phyloP scores from a whole-genome alignment of 2,113 vertebrate genomes.

The Neomonachus schauinslandi region DNA sequence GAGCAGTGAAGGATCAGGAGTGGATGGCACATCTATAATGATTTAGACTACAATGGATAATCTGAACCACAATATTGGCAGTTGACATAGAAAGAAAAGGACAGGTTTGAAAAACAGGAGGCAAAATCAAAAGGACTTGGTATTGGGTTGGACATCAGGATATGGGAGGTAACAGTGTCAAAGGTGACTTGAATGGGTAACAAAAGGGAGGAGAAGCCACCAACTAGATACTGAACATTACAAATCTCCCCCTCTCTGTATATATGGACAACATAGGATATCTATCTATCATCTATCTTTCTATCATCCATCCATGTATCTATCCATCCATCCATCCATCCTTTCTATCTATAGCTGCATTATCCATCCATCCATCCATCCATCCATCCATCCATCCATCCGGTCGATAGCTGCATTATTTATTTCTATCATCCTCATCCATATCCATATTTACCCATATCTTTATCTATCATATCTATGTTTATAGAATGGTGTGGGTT shows the following conservation, averaged over 20 bases:
- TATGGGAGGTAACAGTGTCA: neutral
- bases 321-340: too few relatives aligned
- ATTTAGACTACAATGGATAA: neutral
- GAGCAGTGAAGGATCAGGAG: neutral
- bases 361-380: neutral
- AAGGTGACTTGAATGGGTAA: neutral
- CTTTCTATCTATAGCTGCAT: neutral
- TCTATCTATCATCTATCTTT: neutral
- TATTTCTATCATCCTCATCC: neutral
- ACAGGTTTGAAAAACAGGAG: neutral
- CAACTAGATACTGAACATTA: neutral
- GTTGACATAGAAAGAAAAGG: neutral
- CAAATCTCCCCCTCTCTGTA: neutral
- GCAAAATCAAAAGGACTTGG: neutral
- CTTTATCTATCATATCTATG: neutral
- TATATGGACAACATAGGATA: neutral
- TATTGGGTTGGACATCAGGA: neutral
- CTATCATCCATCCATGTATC: too few relatives aligned
- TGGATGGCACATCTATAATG: neutral
- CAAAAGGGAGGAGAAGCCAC: neutral
- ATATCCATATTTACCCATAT: neutral
- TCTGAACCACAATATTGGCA: neutral
- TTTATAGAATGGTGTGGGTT: too few relatives aligned
- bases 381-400: neutral
- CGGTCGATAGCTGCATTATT: neutral